Evolutionary conservation across 2,797 vertebrate genomes (phyloP), one percentile per base, ranked within the genome.

Genomic region (Valencia hispanica): DNA sequence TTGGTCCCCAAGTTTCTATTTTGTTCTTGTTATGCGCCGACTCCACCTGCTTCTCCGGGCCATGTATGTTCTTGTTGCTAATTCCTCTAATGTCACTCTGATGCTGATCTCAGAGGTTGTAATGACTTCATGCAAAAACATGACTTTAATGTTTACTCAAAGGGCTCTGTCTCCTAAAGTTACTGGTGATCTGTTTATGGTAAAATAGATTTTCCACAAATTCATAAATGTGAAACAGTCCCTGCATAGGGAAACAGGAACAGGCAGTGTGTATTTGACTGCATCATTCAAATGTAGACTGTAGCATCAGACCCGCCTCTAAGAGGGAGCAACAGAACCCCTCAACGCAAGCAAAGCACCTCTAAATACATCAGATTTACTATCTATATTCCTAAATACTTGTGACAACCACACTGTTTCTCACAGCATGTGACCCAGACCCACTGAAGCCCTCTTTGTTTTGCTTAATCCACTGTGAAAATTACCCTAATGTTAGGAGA

Each of bases 391-490:
- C 89, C 81, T 90, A 90, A 95, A 86, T 86, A 90, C 89, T 95
- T 94, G 93, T 96, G 95, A 96, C 94, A 95, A 91, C 92, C 94
- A 85, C 91, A 75, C 90, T 93, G 18, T 91, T 88, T 94, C 94
- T 91, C 93, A 84, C 92, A 83, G 89, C 94, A 86, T 91, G 90
- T 88, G 84, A 93, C 83, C 87, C 84, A 47, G 87, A 92, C 93
- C 93, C 88, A 89, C 92, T 95, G 92, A 96, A 94, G 86, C 86
- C 80, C 85, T 89, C 92, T 96, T 97, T 96, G 95, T 96, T 94
- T 78, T 83, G 47, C 87, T 91, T 94, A 95, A 95, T 95, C 91
- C 87, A 87, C 87, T 90, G 88, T 94, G 94, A 93, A 93, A 90
- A 87, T 91, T 72, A 76, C 82, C 80, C 89, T 75, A 81, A 84